phyloP scores from a whole-genome alignment of 2,888 invertebrate genomes.

The Acanthoscelides obtectus region DNA sequence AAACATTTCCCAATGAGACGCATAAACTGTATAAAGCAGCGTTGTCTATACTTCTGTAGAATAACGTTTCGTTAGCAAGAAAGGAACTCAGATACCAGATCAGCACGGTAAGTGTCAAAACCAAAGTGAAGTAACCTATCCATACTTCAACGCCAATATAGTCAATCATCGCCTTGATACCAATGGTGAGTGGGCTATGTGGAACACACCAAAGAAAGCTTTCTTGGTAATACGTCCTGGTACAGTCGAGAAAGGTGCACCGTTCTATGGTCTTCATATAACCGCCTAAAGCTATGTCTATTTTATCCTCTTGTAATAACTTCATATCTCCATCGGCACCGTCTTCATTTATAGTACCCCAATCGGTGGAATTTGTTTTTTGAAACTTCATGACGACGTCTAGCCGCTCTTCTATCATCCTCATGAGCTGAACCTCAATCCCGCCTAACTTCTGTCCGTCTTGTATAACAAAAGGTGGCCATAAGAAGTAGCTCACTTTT shows the following conservation, averaged over 20 bases:
- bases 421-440: constrained; percentile 24
- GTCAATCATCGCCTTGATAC: constrained; percentile 13
- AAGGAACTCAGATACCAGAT: constrained; percentile 14
- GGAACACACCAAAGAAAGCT: constrained; percentile 40
- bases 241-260: constrained; percentile 33
- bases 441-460: constrained; percentile 14
- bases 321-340: constrained; percentile 32
- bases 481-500: constrained; percentile 33
- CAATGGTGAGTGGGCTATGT: constrained; percentile 28
- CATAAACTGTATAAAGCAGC: constrained; percentile 23
- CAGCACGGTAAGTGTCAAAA: constrained; percentile 10
- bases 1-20: constrained; percentile 25
- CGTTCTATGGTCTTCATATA: constrained; percentile 33
- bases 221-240: constrained; percentile 37
- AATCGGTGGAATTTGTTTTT: constrained; percentile 9
- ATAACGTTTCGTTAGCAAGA: constrained; percentile 6
- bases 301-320: constrained; percentile 27
- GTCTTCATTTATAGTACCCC: constrained; percentile 24
- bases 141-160: constrained; percentile 15
- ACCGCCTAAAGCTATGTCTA: constrained; percentile 39
- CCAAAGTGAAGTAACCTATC: constrained; percentile 8
- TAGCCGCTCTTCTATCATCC: constrained; percentile 24
- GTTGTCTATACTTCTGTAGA: constrained; percentile 15
- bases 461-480: constrained; percentile 37
- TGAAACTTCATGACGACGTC: constrained; percentile 22